phyloP scores from a whole-genome alignment of 2,797 vertebrate species.

The Aratinga solstitialis region DNA sequence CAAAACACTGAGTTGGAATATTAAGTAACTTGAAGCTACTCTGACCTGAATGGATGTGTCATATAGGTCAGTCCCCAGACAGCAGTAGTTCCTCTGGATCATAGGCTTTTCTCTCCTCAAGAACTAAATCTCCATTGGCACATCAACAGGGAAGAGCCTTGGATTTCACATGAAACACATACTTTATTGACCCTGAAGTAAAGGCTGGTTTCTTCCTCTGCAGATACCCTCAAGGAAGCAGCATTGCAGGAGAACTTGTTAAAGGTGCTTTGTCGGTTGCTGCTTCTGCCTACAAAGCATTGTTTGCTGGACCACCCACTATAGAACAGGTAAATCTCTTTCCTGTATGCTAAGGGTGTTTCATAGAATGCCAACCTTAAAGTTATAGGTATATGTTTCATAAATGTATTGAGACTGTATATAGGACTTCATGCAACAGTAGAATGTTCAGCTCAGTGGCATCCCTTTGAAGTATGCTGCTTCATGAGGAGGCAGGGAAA shows the following conservation, averaged over 20 bases:
- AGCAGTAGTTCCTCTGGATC: background rate
- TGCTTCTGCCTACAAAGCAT: conserved; percentile 94
- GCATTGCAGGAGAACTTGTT: conserved; percentile 92
- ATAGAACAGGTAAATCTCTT: conserved; percentile 83
- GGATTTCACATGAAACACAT: background rate
- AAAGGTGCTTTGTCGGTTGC: conserved; percentile 96
- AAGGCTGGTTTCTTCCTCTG: background rate
- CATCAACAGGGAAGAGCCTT: background rate
- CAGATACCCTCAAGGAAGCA: conserved; percentile 74
- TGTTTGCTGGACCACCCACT: conserved; percentile 91
- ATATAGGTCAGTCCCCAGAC: background rate
- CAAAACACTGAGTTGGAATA: background rate
- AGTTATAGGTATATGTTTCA: background rate
- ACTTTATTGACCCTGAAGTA: background rate
- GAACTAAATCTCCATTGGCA: background rate
- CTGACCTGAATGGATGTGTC: background rate
- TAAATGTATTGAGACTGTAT: background rate
- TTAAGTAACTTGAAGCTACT: background rate
- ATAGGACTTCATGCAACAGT: background rate
- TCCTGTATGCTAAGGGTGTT: background rate
- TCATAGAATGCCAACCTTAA: background rate
- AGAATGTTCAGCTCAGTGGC: background rate
- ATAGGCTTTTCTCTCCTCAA: background rate
- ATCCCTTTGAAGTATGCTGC: background rate
- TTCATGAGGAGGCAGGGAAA: background rate